A percentile compares a stretch with the other conserved stretches of the same genome.
These are phyloP conservation scores for Sepioteuthis lessoniana DNA, from an alignment of 2,888 invertebrate species.

Conservation along the genomic window DNA sequence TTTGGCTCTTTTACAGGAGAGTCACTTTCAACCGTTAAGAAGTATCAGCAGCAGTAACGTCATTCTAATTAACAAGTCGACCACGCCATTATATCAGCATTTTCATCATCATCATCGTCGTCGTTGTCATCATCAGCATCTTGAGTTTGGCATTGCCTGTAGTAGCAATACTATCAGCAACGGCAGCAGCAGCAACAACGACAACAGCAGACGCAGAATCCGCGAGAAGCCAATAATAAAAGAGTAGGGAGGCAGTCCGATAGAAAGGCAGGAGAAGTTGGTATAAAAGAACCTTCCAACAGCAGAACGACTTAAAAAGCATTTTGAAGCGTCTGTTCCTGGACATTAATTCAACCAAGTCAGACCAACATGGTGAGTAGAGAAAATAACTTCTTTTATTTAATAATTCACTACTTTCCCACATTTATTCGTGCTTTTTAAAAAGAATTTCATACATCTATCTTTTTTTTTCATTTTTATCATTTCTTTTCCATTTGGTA, in stretches of 20 bases:
- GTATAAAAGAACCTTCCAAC: background rate
- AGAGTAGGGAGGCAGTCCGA: background rate
- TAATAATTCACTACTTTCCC: too few relatives aligned
- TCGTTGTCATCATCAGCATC: too few relatives aligned
- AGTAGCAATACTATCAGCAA: background rate
- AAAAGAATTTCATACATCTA: too few relatives aligned
- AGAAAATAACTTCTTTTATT: background rate
- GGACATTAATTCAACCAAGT: constrained; percentile 23
- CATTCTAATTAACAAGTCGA: too few relatives aligned
- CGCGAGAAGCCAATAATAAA: background rate
- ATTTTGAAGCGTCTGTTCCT: background rate
- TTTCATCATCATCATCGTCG: too few relatives aligned
- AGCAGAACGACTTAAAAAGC: background rate
- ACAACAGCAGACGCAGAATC: background rate
- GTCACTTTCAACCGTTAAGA: background rate
- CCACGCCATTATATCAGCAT: too few relatives aligned
- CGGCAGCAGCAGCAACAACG: background rate
- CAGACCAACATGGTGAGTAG: background rate
- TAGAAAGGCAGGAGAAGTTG: background rate
- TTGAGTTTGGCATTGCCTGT: too few relatives aligned
- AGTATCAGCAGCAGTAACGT: background rate
- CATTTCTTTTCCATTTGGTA: too few relatives aligned
- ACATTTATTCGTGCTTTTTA: too few relatives aligned
- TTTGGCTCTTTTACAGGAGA: background rate
- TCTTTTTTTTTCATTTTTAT: too few relatives aligned